Conservation (phyloP, 1,140 invertebrate species). For the Patella vulgata region DNA sequence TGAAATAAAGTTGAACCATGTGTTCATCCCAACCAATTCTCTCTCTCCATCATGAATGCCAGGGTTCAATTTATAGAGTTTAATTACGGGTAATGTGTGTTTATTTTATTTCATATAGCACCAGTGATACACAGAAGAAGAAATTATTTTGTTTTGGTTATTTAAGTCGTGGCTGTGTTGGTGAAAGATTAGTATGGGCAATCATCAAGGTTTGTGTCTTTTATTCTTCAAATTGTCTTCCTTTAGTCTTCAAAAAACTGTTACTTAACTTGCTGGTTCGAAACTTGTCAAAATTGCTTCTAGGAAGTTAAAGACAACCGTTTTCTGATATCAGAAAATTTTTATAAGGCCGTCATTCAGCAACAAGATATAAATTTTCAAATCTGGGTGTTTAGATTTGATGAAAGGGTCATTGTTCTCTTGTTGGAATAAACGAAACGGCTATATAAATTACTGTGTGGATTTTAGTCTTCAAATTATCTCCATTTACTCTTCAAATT, state of each 20-base stretch:
- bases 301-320: background rate
- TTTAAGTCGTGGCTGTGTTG: slow-evolving; percentile 44
- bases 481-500: too few relatives aligned
- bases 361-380: background rate
- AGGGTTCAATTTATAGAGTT: too few relatives aligned
- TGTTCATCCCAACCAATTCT: too few relatives aligned
- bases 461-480: too few relatives aligned
- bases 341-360: background rate
- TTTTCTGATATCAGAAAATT: background rate
- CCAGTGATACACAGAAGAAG: slow-evolving; percentile 29
- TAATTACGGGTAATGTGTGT: too few relatives aligned
- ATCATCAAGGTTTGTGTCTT: slow-evolving; percentile 50
- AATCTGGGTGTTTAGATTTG: too few relatives aligned
- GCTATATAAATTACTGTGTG: too few relatives aligned
- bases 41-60: too few relatives aligned
- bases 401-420: too few relatives aligned
- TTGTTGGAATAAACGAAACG: too few relatives aligned
- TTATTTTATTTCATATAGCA: slow-evolving; percentile 16
- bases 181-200: slow-evolving; percentile 43
- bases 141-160: slow-evolving; percentile 49
- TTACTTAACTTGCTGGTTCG: background rate
- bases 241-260: background rate
- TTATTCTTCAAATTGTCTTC: too few relatives aligned
- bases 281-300: background rate
- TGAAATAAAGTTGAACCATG: too few relatives aligned